Percentiles rank a stretch among this genome's conserved stretches.
Conservation (phyloP, 2,888 invertebrate species). For the Cacoxenus indagator region DNA sequence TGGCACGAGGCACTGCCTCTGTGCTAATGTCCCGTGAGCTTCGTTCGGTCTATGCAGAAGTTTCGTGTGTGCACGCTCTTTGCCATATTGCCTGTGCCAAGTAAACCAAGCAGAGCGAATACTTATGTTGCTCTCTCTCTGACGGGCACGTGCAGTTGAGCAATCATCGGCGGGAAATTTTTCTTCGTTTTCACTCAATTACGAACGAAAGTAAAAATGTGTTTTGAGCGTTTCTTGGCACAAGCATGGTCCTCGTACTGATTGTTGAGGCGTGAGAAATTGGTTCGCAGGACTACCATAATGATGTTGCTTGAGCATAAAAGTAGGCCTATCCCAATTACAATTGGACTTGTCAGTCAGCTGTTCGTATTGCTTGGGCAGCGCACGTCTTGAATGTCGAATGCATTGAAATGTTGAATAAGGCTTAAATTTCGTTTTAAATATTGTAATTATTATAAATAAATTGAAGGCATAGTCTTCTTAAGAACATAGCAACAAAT, state of each 20-base stretch:
- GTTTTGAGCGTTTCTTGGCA: constrained; percentile 8
- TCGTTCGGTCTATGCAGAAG: constrained; percentile 26
- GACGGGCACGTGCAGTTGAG: not conserved
- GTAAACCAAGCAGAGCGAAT: not conserved
- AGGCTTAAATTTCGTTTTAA: no score
- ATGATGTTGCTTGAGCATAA: constrained; percentile 46
- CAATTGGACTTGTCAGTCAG: constrained; percentile 43
- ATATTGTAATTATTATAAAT: no score
- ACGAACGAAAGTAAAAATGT: constrained; percentile 60
- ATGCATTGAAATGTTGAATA: not conserved
- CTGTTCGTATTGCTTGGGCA: not conserved
- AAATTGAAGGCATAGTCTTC: no score
- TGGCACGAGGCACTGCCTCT: not conserved
- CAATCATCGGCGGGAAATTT: constrained; percentile 1
- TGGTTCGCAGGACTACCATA: not conserved
- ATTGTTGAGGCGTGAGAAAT: not conserved
- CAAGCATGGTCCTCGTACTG: not conserved
- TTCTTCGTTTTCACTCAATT: constrained; percentile 57
- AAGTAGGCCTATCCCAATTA: constrained; percentile 63
- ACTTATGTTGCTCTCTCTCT: not conserved
- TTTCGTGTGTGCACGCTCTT: not conserved
- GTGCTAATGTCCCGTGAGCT: not conserved
- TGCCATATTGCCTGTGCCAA: not conserved
- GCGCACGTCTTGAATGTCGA: not conserved
- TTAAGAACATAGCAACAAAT: no score